Evolutionary conservation across 2,113 vertebrate species (phyloP).

Genomic region (Dasyornis broadbenti): DNA sequence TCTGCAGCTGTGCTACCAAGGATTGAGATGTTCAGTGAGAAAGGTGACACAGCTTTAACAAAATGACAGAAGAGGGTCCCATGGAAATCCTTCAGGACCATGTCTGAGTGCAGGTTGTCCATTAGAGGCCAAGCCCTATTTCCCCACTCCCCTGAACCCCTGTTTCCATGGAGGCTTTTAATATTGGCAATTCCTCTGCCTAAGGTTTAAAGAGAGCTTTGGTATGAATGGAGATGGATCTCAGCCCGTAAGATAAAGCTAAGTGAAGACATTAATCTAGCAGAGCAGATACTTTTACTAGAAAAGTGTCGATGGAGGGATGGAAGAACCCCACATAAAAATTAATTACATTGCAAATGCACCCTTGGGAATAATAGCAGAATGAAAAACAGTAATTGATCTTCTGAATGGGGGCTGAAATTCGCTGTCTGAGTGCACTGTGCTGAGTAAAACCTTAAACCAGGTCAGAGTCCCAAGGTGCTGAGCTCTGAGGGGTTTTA

Average conservation of each 20-base stretch:
- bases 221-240: background rate
- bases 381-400: conserved; percentile 27
- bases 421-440: background rate
- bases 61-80: background rate
- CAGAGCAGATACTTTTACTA: background rate
- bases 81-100: background rate
- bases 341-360: conserved; percentile 45
- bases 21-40: background rate
- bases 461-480: conserved; percentile 5
- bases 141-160: background rate
- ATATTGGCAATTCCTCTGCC: background rate
- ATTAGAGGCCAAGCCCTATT: background rate
- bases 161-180: background rate
- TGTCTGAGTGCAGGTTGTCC: background rate
- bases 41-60: background rate
- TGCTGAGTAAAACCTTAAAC: conserved; percentile 26
- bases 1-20: background rate
- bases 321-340: conserved; percentile 20
- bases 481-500: background rate
- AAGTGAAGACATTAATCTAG: conserved; percentile 11
- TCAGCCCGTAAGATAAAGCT: background rate
- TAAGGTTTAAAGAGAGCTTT: background rate
- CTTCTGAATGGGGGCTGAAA: background rate
- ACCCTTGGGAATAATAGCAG: conserved; percentile 11
- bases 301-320: background rate